phyloP scores from a whole-genome alignment of 2,888 invertebrate genomes.

The Fragum sueziense region DNA sequence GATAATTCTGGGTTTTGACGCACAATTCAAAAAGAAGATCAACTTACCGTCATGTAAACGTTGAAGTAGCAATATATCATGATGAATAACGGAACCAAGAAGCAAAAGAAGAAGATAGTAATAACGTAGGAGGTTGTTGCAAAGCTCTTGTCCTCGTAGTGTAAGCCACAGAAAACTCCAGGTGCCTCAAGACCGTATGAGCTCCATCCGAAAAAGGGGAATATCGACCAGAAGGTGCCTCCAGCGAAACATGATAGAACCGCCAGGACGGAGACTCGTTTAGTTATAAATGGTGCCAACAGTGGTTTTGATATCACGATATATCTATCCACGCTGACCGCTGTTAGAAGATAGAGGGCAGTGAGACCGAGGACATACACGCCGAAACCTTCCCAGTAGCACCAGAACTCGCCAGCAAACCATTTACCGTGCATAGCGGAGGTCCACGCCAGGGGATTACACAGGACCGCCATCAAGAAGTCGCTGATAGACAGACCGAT shows the following conservation, averaged over 20 bases:
- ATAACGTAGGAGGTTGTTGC: slow-evolving; percentile 67
- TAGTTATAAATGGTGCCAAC: slow-evolving; percentile 64
- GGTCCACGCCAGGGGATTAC: slow-evolving; percentile 57
- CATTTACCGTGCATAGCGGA: slow-evolving; percentile 62
- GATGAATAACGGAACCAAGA: slow-evolving; percentile 66
- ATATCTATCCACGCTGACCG: slow-evolving; percentile 74
- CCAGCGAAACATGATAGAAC: slow-evolving; percentile 59
- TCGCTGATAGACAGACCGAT: slow-evolving; percentile 68
- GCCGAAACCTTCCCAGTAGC: slow-evolving; percentile 70
- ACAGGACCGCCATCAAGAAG: slow-evolving; percentile 65
- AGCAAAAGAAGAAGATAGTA: slow-evolving; percentile 69
- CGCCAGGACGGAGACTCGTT: slow-evolving; percentile 56
- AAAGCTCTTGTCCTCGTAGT: slow-evolving; percentile 61
- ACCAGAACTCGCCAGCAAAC: slow-evolving; percentile 63
- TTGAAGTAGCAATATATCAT: slow-evolving; percentile 70
- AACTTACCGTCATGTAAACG: slow-evolving; percentile 71
- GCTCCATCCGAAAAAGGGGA: slow-evolving; percentile 76
- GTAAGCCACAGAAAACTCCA: slow-evolving; percentile 67
- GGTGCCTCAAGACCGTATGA: slow-evolving; percentile 70
- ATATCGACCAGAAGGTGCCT: slow-evolving; percentile 69
- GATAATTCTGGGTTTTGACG: too few species aligned
- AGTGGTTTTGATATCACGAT: slow-evolving; percentile 74
- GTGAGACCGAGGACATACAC: slow-evolving; percentile 72
- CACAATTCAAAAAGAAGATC: too few species aligned
- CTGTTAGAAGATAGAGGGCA: slow-evolving; percentile 71